These are phyloP conservation scores for Xestia rhomboidea DNA, from an alignment of 2,888 invertebrate species.

Conservation along the genomic window DNA sequence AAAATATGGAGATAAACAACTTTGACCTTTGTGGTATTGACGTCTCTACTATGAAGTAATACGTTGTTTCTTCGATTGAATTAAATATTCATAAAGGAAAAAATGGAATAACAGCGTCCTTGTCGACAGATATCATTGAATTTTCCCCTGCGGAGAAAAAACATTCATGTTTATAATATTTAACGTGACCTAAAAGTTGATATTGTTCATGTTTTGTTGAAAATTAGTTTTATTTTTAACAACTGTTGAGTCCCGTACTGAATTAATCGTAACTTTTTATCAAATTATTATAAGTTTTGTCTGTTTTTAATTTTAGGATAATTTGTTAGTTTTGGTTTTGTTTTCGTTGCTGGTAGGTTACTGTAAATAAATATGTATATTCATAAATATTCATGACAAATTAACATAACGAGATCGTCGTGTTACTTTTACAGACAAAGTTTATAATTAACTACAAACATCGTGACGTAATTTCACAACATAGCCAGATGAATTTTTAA, in stretches of 20 bases:
- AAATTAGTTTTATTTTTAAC: background rate
- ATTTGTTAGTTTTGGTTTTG: too few relatives aligned
- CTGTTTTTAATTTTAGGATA: background rate
- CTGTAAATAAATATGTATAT: background rate
- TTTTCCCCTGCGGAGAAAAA: background rate
- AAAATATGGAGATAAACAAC: background rate
- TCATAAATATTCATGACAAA: too few relatives aligned
- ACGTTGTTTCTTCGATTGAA: slow-evolving; percentile 9
- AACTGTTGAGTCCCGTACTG: background rate
- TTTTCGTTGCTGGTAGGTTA: background rate
- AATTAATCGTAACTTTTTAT: slow-evolving; percentile 7
- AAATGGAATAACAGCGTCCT: slow-evolving; percentile 3
- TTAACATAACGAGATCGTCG: background rate
- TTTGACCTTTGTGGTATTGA: slow-evolving; percentile 18
- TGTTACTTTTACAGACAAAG: background rate
- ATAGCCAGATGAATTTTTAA: background rate
- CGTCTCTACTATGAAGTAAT: background rate
- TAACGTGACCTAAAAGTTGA: slow-evolving; percentile 8
- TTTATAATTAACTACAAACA: slow-evolving; percentile 10
- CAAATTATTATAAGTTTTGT: background rate
- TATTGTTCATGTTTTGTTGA: slow-evolving; percentile 1
- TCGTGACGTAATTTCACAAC: slow-evolving; percentile 1
- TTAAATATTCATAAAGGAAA: slow-evolving; percentile 38
- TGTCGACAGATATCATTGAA: slow-evolving; percentile 10
- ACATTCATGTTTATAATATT: slow-evolving; percentile 9